Base-by-base conservation (phyloP, 2,888 invertebrate genomes). In the Ichneumon xanthorius region DNA sequence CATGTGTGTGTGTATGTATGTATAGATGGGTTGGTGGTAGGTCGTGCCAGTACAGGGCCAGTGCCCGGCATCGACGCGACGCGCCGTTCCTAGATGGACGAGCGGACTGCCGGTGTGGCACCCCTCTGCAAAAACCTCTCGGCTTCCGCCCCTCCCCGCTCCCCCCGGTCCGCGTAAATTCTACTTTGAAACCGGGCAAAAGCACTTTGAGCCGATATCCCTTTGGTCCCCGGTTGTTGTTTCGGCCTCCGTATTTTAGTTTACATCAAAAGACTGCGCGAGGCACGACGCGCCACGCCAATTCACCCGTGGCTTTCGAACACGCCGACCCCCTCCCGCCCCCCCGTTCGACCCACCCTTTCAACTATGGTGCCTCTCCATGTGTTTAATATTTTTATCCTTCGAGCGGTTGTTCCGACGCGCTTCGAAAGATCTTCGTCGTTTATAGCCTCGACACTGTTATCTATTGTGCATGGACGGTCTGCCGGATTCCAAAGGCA, bases 181-280 rank as follows among this genome's bases (percentile, higher is more conserved):
- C 77, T 83, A 86, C 83, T 86, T 86, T 86, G 86, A 83, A 86
- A 86, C 80, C 82, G 89, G 89, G 88, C 87, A 91, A 86, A 89
- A 89, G 88, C 91, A 92, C 93, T 93, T 93, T 93, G 93, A 92
- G 90, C 92, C 89, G 92, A 93, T 93, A 93, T 86, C 92, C 92
- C 93, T 93, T 93, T 93, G 92, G 92, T 89, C 79, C 80, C 90
- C 91, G 76, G 79, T 82, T 90, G 92, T 93, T 93, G 93, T 93
- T 93, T 93, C 92, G 93, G 93, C 90, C 90, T 92, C 86, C 90
- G 92, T 91, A 93, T 93, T 93, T 93, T 93, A 93, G 93, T 93
- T 87, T 92, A 93, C 92, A 93, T 93, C 93, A 93, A 93, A 93
- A 93, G 93, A 93, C 92, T 91, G 68, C 79, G 68, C 82, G 86